A percentile compares a stretch with the other conserved stretches of the same genome.
Evolutionary conservation across 1,140 invertebrate species (phyloP).

Genomic region (Mylabris phalerata): DNA sequence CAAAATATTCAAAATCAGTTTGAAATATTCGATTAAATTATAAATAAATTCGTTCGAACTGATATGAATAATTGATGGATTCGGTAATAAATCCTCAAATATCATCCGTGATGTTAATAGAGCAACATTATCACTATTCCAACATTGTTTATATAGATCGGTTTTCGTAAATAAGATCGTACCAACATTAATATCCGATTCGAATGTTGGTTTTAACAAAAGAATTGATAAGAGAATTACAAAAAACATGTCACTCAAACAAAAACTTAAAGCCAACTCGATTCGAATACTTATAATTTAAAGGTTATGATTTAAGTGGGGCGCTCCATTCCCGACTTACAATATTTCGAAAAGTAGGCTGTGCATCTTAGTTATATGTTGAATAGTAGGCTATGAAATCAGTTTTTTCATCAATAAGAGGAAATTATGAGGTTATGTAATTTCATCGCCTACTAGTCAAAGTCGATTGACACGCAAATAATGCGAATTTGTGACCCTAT

Average conservation of each 20-base stretch:
- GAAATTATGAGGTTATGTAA: too few species aligned
- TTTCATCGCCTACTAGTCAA: too few species aligned
- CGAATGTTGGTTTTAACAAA: not conserved
- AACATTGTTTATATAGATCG: conserved; percentile 40
- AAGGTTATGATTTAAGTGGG: too few species aligned
- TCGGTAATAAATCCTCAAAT: conserved; percentile 43
- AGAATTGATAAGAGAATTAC: not conserved
- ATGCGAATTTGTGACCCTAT: too few species aligned
- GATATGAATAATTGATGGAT: conserved; percentile 36
- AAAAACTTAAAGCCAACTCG: not conserved
- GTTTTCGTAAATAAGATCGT: conserved; percentile 43
- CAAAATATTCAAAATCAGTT: conserved; percentile 44
- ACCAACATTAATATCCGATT: conserved; percentile 18
- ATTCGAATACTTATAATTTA: too few species aligned
- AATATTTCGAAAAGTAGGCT: too few species aligned
- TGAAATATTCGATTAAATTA: conserved; percentile 48
- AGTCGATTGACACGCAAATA: too few species aligned
- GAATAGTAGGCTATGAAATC: too few species aligned
- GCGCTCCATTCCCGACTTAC: too few species aligned
- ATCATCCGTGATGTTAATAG: conserved; percentile 43
- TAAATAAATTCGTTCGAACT: conserved; percentile 42
- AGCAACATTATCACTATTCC: conserved; percentile 44
- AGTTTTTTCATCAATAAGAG: too few species aligned
- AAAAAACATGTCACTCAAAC: conserved; percentile 1
- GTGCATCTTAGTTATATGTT: too few species aligned